Base-by-base conservation (phyloP, 1,140 invertebrate genomes). In the Triops cancriformis region DNA sequence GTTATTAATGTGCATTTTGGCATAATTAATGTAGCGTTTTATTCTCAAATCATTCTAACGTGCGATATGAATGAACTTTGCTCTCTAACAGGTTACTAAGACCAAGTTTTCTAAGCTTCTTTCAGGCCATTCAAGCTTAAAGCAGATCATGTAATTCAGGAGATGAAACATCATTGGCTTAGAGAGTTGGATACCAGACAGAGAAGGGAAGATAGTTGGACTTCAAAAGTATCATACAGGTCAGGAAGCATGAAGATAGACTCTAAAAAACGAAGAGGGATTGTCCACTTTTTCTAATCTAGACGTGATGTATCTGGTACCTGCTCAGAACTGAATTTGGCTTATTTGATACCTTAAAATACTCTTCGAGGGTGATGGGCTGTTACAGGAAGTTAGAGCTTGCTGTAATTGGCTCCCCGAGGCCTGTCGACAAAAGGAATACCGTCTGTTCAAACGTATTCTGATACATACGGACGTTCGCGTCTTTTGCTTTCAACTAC, bases 41-140 rank as follows among this genome's bases (percentile, higher is more conserved):
- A 37, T 37, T 37, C 7, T 7, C 31, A 37, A 37, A 37, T 7
- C 7, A 37, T 2, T 37, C 7, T 7, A 37, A 37, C 7, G 31
- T 37, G 31, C 31, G 7, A 37, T 37, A 37, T n/a, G n/a, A n/a
- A n/a, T n/a, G n/a, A n/a, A n/a, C 31, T 37, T 7, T 4, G 2
- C 31, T 37, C 7, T 2, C 31, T 37, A 37, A 37, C 7, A 37
- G 2, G 31, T 37, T 37, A 37, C 31, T 23, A 9, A 72, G 37
- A 14, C 18, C 27, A 18, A 74, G 4, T 51, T 72, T 79, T 5
- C 27, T 18, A 26, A 75, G 75, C 26, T 76, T 26, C 73, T 76
- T 31, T 74, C 18, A 18, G 12, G 14, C 26, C 5, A 10, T 73
- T 75, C 27, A 14, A 23, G 14, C 72, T 75, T 27, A 14, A 18